Percentiles rank a stretch among this genome's conserved stretches.
These are phyloP conservation scores for Eupristina koningsbergeri DNA, from an alignment of 1,140 invertebrate species.

Conservation along the genomic window DNA sequence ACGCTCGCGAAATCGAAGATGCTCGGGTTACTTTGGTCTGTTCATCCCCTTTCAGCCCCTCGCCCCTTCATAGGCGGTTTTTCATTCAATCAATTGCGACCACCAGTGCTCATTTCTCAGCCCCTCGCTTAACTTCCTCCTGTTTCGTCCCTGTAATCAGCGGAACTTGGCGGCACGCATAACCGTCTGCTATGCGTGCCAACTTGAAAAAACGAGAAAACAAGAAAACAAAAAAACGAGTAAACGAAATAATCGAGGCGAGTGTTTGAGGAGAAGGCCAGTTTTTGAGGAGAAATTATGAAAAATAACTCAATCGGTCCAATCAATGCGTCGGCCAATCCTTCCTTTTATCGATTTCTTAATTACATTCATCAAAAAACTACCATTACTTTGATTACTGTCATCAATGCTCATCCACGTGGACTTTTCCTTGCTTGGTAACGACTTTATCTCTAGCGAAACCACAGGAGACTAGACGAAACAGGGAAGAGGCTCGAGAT, in stretches of 20 bases:
- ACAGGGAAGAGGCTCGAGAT: neutral
- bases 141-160: conserved; percentile 28
- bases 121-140: neutral
- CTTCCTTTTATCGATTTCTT: neutral
- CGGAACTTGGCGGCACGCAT: conserved; percentile 25
- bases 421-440: neutral
- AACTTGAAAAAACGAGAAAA: neutral
- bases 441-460: neutral
- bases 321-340: neutral
- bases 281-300: neutral
- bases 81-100: conserved; percentile 26
- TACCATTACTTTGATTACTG: neutral
- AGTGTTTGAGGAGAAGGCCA: neutral
- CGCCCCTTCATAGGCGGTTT: neutral
- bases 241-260: neutral
- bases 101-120: neutral
- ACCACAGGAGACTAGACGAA: neutral
- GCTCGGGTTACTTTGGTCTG: neutral
- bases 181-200: conserved; percentile 8
- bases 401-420: neutral
- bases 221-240: neutral
- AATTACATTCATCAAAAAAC: neutral
- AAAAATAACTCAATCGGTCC: conserved; percentile 31
- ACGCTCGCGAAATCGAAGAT: conserved; percentile 15
- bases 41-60: neutral